Percentiles rank a stretch among this genome's conserved stretches.
Conservation (phyloP, 2,113 vertebrate species). For the Neotragus moschatus region DNA sequence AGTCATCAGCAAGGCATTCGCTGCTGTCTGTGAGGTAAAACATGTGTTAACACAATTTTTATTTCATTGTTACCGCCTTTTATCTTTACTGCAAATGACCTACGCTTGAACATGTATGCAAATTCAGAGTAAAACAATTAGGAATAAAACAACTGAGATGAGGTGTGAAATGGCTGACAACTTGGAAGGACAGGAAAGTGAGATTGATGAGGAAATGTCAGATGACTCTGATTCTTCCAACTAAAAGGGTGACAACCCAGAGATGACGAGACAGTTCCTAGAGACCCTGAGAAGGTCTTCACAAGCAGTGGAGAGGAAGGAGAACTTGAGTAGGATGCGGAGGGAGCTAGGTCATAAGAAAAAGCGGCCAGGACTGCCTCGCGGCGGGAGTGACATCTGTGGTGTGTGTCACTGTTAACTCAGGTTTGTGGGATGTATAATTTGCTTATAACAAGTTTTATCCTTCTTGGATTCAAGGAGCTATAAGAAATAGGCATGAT, state of each 20-base stretch:
- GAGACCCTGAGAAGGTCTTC: not conserved
- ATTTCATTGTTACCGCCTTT: not conserved
- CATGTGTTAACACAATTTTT: not conserved
- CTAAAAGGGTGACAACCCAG: not conserved
- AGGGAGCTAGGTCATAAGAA: not conserved
- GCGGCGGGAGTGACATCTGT: not conserved
- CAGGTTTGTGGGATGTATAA: not conserved
- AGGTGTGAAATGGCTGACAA: not conserved
- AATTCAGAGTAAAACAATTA: not conserved
- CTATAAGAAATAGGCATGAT: not conserved
- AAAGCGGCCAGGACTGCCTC: not conserved
- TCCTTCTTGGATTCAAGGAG: not conserved
- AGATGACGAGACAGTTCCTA: not conserved
- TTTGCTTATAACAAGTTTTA: not conserved
- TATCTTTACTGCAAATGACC: not conserved
- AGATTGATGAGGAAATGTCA: not conserved
- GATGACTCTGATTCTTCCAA: not conserved
- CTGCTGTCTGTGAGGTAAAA: slow-evolving; percentile 87
- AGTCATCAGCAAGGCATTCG: slow-evolving; percentile 93
- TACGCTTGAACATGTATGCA: not conserved
- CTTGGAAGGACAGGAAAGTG: not conserved
- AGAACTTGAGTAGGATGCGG: not conserved
- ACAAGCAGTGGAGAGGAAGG: not conserved
- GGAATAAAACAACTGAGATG: not conserved
- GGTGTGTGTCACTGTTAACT: not conserved